phyloP scores from a whole-genome alignment of 92 coral and sea anemone species.

The Metridium senile region DNA sequence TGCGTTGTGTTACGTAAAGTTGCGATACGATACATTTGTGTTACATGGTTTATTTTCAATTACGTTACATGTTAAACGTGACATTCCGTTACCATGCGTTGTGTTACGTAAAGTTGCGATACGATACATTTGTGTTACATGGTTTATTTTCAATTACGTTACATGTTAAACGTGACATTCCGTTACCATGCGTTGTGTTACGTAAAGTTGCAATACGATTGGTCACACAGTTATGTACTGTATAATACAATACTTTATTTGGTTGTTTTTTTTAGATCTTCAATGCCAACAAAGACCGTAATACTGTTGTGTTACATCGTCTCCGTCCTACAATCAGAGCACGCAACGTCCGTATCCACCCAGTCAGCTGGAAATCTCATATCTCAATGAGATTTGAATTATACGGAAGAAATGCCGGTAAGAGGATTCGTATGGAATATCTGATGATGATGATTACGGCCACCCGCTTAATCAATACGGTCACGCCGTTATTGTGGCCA shows the following conservation, averaged over 20 bases:
- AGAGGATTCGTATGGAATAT: constrained; percentile 7
- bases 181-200: not conserved
- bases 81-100: not conserved
- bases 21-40: too few species aligned
- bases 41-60: too few species aligned
- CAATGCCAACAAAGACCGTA: constrained; percentile 68
- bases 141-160: not conserved
- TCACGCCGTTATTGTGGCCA: too few species aligned
- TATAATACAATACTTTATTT: too few species aligned
- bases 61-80: not conserved
- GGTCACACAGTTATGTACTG: too few species aligned
- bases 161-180: not conserved
- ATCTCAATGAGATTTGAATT: constrained; percentile 71
- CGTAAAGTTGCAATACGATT: too few species aligned
- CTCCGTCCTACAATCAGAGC: constrained; percentile 53
- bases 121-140: too few species aligned
- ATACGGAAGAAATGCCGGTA: constrained; percentile 72
- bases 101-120: not conserved
- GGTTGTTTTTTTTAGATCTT: constrained; percentile 40
- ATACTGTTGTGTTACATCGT: constrained; percentile 57
- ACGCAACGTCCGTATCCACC: constrained; percentile 69
- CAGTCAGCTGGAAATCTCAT: constrained; percentile 60
- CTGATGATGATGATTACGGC: not conserved
- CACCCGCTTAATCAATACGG: too few species aligned
- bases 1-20: not conserved